Conservation (phyloP, 2,888 invertebrate genomes). For the Hybos culiciformis region DNA sequence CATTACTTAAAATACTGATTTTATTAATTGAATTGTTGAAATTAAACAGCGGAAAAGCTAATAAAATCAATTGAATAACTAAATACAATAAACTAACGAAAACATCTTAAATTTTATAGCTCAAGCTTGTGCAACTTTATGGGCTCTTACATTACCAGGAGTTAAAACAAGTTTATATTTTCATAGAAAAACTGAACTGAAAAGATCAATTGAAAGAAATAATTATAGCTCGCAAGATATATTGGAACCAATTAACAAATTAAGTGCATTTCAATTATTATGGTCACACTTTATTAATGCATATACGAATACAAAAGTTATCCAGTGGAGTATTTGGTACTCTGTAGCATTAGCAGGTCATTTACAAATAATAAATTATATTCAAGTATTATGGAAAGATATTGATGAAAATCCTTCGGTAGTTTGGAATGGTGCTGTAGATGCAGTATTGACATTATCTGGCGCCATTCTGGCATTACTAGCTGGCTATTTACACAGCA, state of each 20-base stretch:
- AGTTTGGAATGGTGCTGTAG: constrained; percentile 67
- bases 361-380: constrained; percentile 54
- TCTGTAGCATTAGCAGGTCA: constrained; percentile 57
- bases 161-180: constrained; percentile 53
- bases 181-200: constrained; percentile 30
- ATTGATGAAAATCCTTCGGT: constrained; percentile 32
- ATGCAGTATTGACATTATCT: constrained; percentile 56
- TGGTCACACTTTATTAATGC: constrained; percentile 46
- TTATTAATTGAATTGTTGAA: no score
- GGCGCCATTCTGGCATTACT: constrained; percentile 47
- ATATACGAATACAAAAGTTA: constrained; percentile 44
- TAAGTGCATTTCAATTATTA: constrained; percentile 31
- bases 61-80: neutral
- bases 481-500: constrained; percentile 37
- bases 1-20: no score
- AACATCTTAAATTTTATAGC: constrained; percentile 32
- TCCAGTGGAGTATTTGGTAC: constrained; percentile 71
- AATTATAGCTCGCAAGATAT: neutral
- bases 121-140: constrained; percentile 44
- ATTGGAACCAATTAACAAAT: neutral
- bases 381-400: constrained; percentile 57
- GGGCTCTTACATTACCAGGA: constrained; percentile 48
- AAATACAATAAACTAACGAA: neutral
- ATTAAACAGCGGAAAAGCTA: neutral
- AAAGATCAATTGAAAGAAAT: neutral